These are phyloP conservation scores for Sebastes cheni DNA, from an alignment of 2,797 vertebrate species.

Conservation along the genomic window DNA sequence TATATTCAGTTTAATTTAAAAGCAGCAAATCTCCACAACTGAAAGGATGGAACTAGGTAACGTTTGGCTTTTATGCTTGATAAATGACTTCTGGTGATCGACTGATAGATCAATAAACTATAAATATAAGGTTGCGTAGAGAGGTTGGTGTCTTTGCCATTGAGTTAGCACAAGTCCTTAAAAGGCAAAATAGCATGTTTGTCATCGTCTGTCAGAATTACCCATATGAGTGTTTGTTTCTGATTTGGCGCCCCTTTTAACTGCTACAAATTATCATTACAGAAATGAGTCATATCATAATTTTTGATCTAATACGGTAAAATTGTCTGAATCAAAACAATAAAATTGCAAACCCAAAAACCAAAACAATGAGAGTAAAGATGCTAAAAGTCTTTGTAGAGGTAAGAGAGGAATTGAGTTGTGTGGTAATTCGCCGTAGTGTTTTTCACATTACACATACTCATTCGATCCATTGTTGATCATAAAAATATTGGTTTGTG, in stretches of 20 bases:
- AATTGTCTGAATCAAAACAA: not conserved
- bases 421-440: not conserved
- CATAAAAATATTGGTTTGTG: not conserved
- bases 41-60: not conserved
- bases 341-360: not conserved
- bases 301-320: not conserved
- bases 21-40: not conserved
- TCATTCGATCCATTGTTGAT: not conserved
- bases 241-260: not conserved
- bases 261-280: not conserved
- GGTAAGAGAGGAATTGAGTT: not conserved
- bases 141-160: not conserved
- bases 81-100: not conserved
- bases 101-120: not conserved
- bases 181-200: not conserved
- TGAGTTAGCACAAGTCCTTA: not conserved
- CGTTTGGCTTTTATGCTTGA: not conserved
- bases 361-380: not conserved
- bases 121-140: rapidly evolving
- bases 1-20: not conserved
- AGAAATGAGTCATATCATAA: not conserved
- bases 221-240: not conserved
- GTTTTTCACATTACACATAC: not conserved
- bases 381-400: not conserved
- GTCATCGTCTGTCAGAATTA: not conserved